Base-by-base conservation (phyloP, 2,113 vertebrate species). In the Mormoops blainvillei region DNA sequence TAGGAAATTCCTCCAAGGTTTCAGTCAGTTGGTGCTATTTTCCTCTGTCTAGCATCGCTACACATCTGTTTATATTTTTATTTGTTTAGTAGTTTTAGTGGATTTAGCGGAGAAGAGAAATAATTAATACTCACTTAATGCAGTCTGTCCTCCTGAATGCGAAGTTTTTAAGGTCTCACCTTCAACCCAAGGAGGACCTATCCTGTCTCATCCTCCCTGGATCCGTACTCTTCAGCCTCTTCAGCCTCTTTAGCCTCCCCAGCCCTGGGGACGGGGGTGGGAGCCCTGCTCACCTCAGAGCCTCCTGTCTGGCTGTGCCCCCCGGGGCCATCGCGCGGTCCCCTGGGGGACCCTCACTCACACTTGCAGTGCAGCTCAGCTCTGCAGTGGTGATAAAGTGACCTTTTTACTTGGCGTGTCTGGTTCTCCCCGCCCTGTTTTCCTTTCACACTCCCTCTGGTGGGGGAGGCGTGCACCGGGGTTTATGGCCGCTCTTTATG, bases 401-500 rank as follows among this genome's bases (percentile, higher is more conserved):
- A 61, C 84, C 81, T 52, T 68, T 77, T 86, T 63, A 33, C 91
- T 82, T 43, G 68, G 18, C 4, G 45, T 36, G 77, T 28, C 3
- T 1, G 2, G 7, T 74, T 84, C n/a, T 71, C 63, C 82, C 41
- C 2, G 18, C 63, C 77, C 77, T 1, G 0, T 52, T 95, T 94
- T 91, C 78, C 94, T 76, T 45, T 31, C 77, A 86, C 19, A 67
- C 92, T 92, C 45, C 28, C 97, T 61, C 38, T 80, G 91, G 65
- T 36, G 87, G 70, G 89, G 58, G 93, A 95, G 97, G 93, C 45
- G 2, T 16, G 68, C 3, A 0, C 19, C 76, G 2, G 94, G 36
- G 86, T 96, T 98, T 96, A 96, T 94, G 95, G 97, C 97, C 0
- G 12, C 56, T 89, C 68, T 96, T 89, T 83, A 74, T 88, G 89